phyloP scores from a whole-genome alignment of 2,888 invertebrate species.

The Stenotaenia linearis region DNA sequence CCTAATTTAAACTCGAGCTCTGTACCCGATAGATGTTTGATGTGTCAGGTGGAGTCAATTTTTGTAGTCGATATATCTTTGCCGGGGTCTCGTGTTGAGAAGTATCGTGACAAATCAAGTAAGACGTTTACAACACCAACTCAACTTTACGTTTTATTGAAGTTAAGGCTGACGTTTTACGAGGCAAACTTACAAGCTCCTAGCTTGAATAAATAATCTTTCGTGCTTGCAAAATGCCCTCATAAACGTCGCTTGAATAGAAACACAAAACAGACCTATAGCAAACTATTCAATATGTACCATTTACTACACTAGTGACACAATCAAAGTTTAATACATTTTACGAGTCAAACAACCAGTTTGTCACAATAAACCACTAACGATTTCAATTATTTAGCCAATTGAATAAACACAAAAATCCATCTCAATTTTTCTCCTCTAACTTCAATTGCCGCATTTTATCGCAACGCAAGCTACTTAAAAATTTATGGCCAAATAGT shows the following conservation, averaged over 20 bases:
- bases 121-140: conserved; percentile 19
- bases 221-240: conserved; percentile 19
- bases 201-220: conserved; percentile 19
- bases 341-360: neutral
- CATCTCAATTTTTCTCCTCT: too few relatives aligned
- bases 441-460: neutral
- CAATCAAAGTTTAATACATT: neutral
- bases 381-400: neutral
- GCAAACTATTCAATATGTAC: conserved; percentile 15
- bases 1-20: neutral
- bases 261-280: conserved; percentile 1
- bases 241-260: conserved; percentile 15
- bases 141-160: conserved; percentile 19
- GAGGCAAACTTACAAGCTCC: conserved; percentile 6
- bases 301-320: neutral
- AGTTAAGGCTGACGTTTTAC: conserved; percentile 15
- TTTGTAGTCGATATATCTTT: neutral
- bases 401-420: neutral
- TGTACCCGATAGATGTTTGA: neutral
- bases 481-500: neutral
- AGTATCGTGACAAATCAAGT: conserved; percentile 14
- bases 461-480: neutral
- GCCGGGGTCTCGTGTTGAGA: neutral
- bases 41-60: neutral
- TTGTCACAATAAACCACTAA: neutral